Evolutionary conservation across 2,797 vertebrate species (phyloP).

Genomic region (Phalloptychus januarius): DNA sequence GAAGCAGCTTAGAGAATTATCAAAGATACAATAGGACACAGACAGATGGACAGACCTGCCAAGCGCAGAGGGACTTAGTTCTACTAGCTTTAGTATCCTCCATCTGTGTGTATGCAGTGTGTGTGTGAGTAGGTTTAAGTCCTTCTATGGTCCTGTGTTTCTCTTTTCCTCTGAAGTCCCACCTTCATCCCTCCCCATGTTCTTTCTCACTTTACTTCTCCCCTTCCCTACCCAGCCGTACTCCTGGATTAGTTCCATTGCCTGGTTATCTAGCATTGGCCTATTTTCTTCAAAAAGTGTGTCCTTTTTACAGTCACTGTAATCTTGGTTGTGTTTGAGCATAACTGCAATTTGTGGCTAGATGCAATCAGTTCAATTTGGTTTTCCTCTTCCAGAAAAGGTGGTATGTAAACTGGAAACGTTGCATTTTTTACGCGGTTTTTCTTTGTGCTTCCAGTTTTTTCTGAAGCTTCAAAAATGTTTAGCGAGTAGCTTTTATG

Average conservation of each 20-base stretch:
- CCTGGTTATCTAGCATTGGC: constrained; percentile 82
- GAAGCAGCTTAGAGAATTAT: constrained; percentile 83
- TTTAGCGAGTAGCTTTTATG: background rate
- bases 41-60: constrained; percentile 72
- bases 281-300: constrained; percentile 76
- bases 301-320: constrained; percentile 62
- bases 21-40: constrained; percentile 75
- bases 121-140: constrained; percentile 23
- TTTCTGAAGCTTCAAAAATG: background rate
- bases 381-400: background rate
- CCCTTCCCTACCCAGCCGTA: constrained; percentile 66
- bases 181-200: constrained; percentile 52
- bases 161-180: constrained; percentile 39
- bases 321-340: constrained; percentile 30
- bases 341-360: constrained; percentile 11
- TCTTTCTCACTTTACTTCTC: constrained; percentile 46
- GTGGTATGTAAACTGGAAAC: background rate
- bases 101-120: constrained; percentile 24
- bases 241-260: constrained; percentile 85
- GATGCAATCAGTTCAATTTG: background rate
- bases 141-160: constrained; percentile 48
- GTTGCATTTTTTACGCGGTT: background rate
- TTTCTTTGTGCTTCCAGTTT: background rate
- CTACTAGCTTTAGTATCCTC: constrained; percentile 73
- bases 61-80: constrained; percentile 77